phyloP scores from a whole-genome alignment of 2,797 vertebrate species.

The Argentina silus region DNA sequence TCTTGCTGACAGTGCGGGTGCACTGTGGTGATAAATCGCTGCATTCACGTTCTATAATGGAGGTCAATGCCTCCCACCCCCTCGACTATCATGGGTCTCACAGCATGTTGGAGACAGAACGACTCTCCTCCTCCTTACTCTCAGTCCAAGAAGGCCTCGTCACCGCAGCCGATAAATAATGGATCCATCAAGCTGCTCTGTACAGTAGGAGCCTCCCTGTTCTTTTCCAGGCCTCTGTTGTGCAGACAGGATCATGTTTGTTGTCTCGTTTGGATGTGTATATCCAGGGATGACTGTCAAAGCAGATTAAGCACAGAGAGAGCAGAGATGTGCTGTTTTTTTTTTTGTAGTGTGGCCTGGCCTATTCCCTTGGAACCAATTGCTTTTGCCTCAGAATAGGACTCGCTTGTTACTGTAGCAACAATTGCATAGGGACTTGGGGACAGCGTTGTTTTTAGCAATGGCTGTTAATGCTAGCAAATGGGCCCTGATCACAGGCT shows the following conservation, averaged over 20 bases:
- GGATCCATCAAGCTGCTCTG: conserved; percentile 31
- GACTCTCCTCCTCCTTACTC: conserved; percentile 10
- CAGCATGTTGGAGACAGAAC: conserved; percentile 32
- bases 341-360: no score
- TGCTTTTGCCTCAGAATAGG: no score
- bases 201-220: background rate
- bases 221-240: background rate
- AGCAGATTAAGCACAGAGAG: background rate
- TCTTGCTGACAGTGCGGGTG: conserved; percentile 25
- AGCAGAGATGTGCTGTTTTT: background rate
- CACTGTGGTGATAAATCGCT: conserved; percentile 41
- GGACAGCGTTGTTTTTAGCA: no score
- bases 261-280: background rate
- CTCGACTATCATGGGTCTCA: conserved; percentile 27
- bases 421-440: no score
- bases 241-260: background rate
- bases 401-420: no score
- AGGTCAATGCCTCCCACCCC: conserved; percentile 42
- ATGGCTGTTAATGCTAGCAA: no score
- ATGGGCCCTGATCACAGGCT: no score
- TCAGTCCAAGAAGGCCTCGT: conserved; percentile 19
- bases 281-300: background rate
- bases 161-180: conserved; percentile 51
- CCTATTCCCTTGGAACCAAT: no score
- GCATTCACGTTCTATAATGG: conserved; percentile 43